Percentiles rank a stretch among this genome's conserved stretches.
Evolutionary conservation across 35 echinoderm and acorn worm species (phyloP).

Genomic region (Eucidaris tribuloides): DNA sequence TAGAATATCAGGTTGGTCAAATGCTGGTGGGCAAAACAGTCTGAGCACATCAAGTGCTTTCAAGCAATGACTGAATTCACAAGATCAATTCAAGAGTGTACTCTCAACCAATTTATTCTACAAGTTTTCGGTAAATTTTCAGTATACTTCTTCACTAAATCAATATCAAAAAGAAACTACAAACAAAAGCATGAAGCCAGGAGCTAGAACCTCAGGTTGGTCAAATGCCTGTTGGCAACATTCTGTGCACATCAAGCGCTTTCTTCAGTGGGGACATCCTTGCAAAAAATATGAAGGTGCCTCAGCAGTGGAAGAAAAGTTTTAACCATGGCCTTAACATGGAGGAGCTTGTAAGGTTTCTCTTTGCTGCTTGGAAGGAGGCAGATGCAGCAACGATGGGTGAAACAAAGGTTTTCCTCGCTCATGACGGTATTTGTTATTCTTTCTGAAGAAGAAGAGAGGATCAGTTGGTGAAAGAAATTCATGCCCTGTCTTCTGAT

Average conservation of each 20-base stretch:
- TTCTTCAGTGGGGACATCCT: neutral
- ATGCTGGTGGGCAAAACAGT: too few relatives aligned
- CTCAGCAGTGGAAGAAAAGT: slow-evolving; percentile 9
- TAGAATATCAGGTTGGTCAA: too few relatives aligned
- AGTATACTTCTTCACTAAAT: too few relatives aligned
- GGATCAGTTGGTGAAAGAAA: neutral
- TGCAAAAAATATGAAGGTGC: neutral
- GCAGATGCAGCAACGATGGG: neutral
- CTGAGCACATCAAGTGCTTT: too few relatives aligned
- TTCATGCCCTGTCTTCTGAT: neutral
- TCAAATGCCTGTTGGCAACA: neutral
- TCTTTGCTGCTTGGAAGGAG: neutral
- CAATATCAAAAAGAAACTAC: too few relatives aligned
- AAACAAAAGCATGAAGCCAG: too few relatives aligned
- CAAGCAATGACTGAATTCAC: too few relatives aligned
- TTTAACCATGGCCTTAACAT: neutral
- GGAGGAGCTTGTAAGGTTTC: neutral
- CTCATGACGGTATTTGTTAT: neutral
- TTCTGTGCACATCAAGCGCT: neutral
- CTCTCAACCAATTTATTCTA: too few relatives aligned
- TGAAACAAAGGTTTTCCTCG: neutral
- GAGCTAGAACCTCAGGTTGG: neutral
- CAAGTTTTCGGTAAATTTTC: too few relatives aligned
- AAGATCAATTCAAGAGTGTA: too few relatives aligned
- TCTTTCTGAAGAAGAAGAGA: neutral